Conservation (phyloP, 2,113 vertebrate genomes). For the Rhadina sibilatrix region DNA sequence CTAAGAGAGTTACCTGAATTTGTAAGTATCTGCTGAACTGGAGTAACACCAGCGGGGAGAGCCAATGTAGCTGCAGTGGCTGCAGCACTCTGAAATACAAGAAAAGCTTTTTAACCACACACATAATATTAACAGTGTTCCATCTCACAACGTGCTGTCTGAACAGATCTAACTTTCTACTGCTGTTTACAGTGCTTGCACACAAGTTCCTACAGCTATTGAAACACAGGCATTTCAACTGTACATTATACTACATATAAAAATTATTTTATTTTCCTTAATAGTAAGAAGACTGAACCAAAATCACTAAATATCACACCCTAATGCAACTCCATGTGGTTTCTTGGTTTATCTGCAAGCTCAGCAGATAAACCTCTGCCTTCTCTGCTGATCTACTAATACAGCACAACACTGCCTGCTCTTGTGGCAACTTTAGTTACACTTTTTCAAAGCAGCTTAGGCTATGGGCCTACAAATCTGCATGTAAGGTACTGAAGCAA, state of each 20-base stretch:
- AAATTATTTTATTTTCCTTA: background rate
- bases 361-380: background rate
- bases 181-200: background rate
- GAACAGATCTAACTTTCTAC: background rate
- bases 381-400: background rate
- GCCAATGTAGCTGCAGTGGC: constrained; percentile 95
- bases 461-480: background rate
- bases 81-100: constrained; percentile 88
- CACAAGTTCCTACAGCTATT: background rate
- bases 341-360: background rate
- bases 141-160: background rate
- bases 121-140: background rate
- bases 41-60: constrained; percentile 89
- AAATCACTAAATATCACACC: background rate
- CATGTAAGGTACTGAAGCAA: background rate
- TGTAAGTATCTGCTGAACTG: constrained; percentile 93
- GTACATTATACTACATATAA: background rate
- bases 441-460: background rate
- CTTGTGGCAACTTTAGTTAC: background rate
- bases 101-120: background rate
- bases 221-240: background rate
- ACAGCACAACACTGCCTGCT: background rate
- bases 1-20: constrained; percentile 82
- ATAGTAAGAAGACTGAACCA: background rate
- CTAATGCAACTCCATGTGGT: rapidly evolving